Percentiles rank a stretch among this genome's conserved stretches.
These are phyloP conservation scores for Tuta absoluta DNA, from an alignment of 2,888 invertebrate species.

Conservation along the genomic window DNA sequence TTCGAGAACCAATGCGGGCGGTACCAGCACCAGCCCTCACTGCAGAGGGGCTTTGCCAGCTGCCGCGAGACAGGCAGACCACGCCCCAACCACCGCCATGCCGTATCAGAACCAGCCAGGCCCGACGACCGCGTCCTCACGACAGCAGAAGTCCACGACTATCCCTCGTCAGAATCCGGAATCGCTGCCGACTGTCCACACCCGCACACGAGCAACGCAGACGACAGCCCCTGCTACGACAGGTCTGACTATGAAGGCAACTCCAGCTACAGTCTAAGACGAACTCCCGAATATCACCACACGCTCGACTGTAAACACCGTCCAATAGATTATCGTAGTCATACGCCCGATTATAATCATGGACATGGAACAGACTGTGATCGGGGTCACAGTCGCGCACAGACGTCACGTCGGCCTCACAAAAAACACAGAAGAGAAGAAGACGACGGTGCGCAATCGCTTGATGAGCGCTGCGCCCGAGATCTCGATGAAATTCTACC, in stretches of 20 bases:
- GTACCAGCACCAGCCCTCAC: slow-evolving; percentile 79
- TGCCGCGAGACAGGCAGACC: slow-evolving; percentile 70
- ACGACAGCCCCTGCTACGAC: slow-evolving; percentile 75
- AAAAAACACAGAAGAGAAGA: slow-evolving; percentile 60
- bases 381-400: slow-evolving; percentile 62
- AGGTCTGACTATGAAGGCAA: slow-evolving; percentile 74
- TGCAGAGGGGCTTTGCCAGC: slow-evolving; percentile 73
- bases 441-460: slow-evolving; percentile 73
- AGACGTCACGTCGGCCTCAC: slow-evolving; percentile 66
- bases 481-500: slow-evolving; percentile 78
- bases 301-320: slow-evolving; percentile 70
- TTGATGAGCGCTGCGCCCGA: slow-evolving; percentile 74
- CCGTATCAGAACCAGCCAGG: slow-evolving; percentile 71
- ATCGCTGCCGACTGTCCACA: slow-evolving; percentile 77
- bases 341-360: slow-evolving; percentile 72
- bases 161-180: slow-evolving; percentile 79
- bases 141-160: slow-evolving; percentile 77
- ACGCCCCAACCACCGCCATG: slow-evolving; percentile 71
- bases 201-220: slow-evolving; percentile 71
- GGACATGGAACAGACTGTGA: slow-evolving; percentile 69
- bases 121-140: slow-evolving; percentile 75
- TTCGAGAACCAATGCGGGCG: slow-evolving; percentile 89
- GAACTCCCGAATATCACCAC: slow-evolving; percentile 68
- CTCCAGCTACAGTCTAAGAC: slow-evolving; percentile 69
- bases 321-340: slow-evolving; percentile 68